Percentiles rank a stretch among this genome's conserved stretches.
Conservation (phyloP, 2,797 vertebrate genomes). For the Syngnathus rostellatus region DNA sequence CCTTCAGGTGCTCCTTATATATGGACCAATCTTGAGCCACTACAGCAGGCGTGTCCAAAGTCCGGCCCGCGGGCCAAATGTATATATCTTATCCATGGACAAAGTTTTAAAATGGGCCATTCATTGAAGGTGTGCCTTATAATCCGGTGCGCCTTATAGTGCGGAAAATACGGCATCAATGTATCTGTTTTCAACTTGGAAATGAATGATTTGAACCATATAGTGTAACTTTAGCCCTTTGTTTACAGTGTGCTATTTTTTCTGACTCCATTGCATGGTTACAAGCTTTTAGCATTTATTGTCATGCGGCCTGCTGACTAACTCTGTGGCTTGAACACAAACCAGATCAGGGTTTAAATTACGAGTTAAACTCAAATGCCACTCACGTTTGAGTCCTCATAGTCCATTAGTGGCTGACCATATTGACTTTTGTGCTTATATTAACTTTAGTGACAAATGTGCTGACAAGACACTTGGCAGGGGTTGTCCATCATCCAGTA, state of each 20-base stretch:
- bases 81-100: too few relatives aligned
- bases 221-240: background rate
- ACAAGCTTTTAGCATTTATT: background rate
- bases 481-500: background rate
- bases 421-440: background rate
- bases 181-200: background rate
- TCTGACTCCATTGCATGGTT: background rate
- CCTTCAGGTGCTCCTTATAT: too few relatives aligned
- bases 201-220: background rate
- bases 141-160: too few relatives aligned
- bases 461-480: background rate
- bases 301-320: background rate
- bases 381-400: background rate
- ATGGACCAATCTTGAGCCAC: too few relatives aligned
- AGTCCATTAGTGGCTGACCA: background rate
- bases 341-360: background rate
- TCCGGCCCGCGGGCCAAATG: too few relatives aligned
- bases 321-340: background rate
- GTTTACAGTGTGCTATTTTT: background rate
- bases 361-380: background rate
- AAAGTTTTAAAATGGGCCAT: too few relatives aligned
- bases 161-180: too few relatives aligned
- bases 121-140: too few relatives aligned
- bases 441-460: background rate
- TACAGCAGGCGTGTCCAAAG: too few relatives aligned